Conservation (phyloP, 2,113 vertebrate species). For the Clarias magur region DNA sequence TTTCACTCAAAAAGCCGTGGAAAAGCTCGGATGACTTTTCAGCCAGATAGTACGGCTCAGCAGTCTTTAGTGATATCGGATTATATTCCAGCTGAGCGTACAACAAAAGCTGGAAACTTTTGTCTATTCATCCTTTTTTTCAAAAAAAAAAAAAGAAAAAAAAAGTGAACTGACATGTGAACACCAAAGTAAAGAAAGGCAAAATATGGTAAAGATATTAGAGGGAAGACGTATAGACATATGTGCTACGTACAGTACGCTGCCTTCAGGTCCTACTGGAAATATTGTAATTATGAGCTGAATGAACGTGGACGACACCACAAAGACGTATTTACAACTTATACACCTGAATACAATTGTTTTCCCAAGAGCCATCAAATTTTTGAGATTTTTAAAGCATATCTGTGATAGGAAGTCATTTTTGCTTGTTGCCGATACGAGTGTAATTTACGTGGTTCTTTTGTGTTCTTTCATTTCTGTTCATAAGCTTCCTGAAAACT, state of each 20-base stretch:
- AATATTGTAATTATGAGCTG: not conserved
- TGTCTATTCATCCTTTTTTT: not conserved
- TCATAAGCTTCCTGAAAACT: too few relatives aligned
- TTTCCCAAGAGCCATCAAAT: not conserved
- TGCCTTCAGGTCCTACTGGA: too few relatives aligned
- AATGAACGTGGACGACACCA: not conserved
- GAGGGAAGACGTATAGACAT: not conserved
- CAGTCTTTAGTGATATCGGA: not conserved
- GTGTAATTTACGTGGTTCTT: not conserved
- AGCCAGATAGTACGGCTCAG: not conserved
- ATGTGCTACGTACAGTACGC: too few relatives aligned
- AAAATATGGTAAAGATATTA: too few relatives aligned
- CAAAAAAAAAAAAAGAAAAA: not conserved
- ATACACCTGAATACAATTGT: not conserved
- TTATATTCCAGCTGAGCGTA: not conserved
- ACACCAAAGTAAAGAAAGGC: too few relatives aligned
- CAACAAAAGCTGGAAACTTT: not conserved
- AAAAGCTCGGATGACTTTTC: not conserved
- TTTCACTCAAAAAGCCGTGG: not conserved
- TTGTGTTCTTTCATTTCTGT: not conserved
- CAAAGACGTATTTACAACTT: not conserved
- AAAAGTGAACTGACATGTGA: too few relatives aligned
- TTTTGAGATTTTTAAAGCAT: not conserved
- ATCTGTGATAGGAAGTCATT: not conserved
- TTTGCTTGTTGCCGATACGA: not conserved